Percentiles rank a stretch among this genome's conserved stretches.
Conservation (phyloP, 2,888 invertebrate species). For the Liodrosophila aerea region DNA sequence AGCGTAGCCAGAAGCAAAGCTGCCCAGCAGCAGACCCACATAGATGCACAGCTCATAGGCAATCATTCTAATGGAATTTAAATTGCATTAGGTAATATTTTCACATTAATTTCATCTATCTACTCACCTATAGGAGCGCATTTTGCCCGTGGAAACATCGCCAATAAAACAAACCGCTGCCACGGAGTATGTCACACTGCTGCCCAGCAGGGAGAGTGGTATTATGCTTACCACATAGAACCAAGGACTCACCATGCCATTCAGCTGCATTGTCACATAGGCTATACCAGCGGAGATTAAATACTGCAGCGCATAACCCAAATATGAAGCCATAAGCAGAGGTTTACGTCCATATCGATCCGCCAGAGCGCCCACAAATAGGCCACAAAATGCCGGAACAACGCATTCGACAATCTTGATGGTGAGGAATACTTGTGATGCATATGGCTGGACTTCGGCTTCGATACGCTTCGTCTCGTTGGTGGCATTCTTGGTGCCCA, state of each 20-base stretch:
- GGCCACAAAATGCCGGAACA: slow-evolving; percentile 86
- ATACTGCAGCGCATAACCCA: slow-evolving; percentile 81
- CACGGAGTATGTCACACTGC: slow-evolving; percentile 85
- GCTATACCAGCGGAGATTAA: slow-evolving; percentile 64
- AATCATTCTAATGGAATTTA: slow-evolving; percentile 87
- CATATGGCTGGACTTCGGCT: slow-evolving; percentile 86
- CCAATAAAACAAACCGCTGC: slow-evolving; percentile 86
- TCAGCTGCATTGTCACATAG: slow-evolving; percentile 45
- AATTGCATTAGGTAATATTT: too few species aligned
- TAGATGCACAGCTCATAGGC: slow-evolving; percentile 85
- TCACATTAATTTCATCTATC: too few species aligned
- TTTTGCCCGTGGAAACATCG: slow-evolving; percentile 85
- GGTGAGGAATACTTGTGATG: slow-evolving; percentile 85
- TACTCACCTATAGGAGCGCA: slow-evolving; percentile 86
- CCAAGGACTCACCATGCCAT: slow-evolving; percentile 77
- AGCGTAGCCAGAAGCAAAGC: slow-evolving; percentile 84
- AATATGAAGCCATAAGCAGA: slow-evolving; percentile 85
- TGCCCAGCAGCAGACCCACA: slow-evolving; percentile 86
- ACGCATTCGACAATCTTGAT: slow-evolving; percentile 85
- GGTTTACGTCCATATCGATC: slow-evolving; percentile 90
- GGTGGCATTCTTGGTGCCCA: slow-evolving; percentile 83
- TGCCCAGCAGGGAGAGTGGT: slow-evolving; percentile 85
- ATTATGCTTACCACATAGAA: slow-evolving; percentile 84
- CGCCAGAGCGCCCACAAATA: slow-evolving; percentile 91
- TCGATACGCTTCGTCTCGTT: slow-evolving; percentile 83